Evolutionary conservation across 2,797 vertebrate species (phyloP).

Genomic region (Gallinago nigripennis): DNA sequence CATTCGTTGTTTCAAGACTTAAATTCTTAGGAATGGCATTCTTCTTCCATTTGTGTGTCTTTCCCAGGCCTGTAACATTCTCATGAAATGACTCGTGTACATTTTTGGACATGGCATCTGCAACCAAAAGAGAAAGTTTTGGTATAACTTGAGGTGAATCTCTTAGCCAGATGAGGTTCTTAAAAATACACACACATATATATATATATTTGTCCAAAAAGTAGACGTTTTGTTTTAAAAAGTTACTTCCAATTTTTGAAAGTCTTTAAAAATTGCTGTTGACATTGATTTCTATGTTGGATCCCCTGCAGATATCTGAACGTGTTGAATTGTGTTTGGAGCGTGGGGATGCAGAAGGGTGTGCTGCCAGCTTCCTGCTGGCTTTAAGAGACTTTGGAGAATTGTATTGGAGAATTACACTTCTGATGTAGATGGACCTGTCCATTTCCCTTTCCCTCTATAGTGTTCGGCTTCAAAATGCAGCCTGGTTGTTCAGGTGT

Average conservation of each 20-base stretch:
- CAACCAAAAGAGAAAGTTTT: neutral
- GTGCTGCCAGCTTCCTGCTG: neutral
- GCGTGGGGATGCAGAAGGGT: fast-evolving
- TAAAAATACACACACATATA: neutral
- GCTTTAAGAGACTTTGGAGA: neutral
- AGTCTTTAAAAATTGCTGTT: neutral
- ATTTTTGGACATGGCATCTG: neutral
- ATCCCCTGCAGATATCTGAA: neutral
- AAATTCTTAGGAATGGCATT: neutral
- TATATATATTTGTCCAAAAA: neutral
- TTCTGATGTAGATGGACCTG: neutral
- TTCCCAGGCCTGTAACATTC: neutral
- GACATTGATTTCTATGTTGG: neutral
- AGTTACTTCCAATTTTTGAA: neutral
- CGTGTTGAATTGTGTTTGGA: neutral
- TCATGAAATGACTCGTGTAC: fast-evolving
- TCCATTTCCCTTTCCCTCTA: neutral
- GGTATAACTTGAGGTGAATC: neutral
- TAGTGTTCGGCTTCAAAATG: neutral
- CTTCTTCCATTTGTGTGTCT: neutral
- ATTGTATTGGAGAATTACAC: neutral
- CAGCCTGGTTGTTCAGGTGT: neutral
- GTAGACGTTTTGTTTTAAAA: neutral
- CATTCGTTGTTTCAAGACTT: neutral
- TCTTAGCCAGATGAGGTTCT: neutral